Conservation (phyloP, 2,113 vertebrate species). For the Fulica atra region DNA sequence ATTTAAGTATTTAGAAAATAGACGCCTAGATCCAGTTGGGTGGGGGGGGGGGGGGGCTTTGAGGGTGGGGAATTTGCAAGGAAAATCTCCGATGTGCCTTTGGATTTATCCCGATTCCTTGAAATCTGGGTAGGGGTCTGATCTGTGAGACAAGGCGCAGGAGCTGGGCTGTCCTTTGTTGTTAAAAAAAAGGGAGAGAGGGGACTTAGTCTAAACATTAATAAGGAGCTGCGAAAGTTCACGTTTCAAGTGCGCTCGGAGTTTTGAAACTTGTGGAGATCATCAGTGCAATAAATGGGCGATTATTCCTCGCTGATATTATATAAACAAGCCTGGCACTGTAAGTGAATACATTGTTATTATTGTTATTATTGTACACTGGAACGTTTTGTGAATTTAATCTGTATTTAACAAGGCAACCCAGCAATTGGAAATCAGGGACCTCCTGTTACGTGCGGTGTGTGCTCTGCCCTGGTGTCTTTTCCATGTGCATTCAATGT, state of each 20-base stretch:
- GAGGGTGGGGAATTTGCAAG: not conserved
- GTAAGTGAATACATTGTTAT: conserved; percentile 17
- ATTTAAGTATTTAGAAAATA: not conserved
- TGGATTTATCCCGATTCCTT: not conserved
- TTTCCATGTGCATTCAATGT: not conserved
- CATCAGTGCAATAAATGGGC: not conserved
- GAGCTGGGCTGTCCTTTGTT: conserved; percentile 42
- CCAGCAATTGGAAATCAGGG: conserved; percentile 33
- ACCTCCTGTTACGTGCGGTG: conserved; percentile 7
- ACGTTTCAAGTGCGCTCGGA: not conserved
- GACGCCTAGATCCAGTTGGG: not conserved
- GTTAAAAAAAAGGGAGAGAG: not conserved
- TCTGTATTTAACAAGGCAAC: conserved; percentile 37
- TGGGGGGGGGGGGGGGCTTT: no score
- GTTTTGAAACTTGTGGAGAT: conserved; percentile 9
- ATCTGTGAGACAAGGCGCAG: not conserved
- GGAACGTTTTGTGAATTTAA: conserved; percentile 46
- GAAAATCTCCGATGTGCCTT: not conserved
- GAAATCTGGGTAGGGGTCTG: not conserved
- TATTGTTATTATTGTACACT: conserved; percentile 24
- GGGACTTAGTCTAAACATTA: conserved; percentile 6
- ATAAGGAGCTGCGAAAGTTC: conserved; percentile 30
- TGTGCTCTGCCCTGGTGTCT: not conserved
- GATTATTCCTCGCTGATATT: conserved; percentile 33
- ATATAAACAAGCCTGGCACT: conserved; percentile 43